phyloP scores from a whole-genome alignment of 2,797 vertebrate genomes.

The Platyrinchus mystaceus region DNA sequence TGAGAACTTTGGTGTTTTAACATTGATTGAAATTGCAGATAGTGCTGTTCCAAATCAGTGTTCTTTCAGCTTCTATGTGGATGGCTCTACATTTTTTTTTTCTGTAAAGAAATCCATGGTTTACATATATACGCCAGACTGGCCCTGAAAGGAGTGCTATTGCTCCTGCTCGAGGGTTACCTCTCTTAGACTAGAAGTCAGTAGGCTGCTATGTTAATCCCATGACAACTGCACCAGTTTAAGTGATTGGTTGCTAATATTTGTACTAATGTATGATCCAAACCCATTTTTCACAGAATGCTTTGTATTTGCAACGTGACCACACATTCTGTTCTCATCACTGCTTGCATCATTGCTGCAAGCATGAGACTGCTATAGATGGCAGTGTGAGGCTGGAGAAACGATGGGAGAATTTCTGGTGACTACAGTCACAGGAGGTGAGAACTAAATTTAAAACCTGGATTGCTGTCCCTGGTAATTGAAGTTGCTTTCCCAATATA shows the following conservation, averaged over 20 bases:
- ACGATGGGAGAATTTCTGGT: not conserved
- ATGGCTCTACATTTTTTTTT: not conserved
- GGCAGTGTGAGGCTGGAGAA: constrained; percentile 26
- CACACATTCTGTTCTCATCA: not conserved
- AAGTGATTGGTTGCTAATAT: not conserved
- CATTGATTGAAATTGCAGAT: not conserved
- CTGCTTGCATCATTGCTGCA: not conserved
- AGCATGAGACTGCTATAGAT: not conserved
- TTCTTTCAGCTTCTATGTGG: not conserved
- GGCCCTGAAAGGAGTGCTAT: not conserved
- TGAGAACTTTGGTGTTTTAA: not conserved
- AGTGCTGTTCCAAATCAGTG: not conserved
- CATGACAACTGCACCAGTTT: not conserved
- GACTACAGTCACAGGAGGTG: not conserved
- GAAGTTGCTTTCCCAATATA: not conserved
- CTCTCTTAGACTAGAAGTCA: not conserved
- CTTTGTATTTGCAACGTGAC: fast-evolving
- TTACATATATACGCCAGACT: not conserved
- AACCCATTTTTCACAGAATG: not conserved
- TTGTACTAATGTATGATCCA: not conserved
- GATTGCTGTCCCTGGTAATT: not conserved
- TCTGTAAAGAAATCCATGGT: not conserved
- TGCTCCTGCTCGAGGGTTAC: not conserved
- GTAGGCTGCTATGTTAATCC: not conserved
- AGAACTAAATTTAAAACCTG: not conserved